Base-by-base conservation (phyloP, 2,113 vertebrate genomes). In the Micronycteris hirsuta region DNA sequence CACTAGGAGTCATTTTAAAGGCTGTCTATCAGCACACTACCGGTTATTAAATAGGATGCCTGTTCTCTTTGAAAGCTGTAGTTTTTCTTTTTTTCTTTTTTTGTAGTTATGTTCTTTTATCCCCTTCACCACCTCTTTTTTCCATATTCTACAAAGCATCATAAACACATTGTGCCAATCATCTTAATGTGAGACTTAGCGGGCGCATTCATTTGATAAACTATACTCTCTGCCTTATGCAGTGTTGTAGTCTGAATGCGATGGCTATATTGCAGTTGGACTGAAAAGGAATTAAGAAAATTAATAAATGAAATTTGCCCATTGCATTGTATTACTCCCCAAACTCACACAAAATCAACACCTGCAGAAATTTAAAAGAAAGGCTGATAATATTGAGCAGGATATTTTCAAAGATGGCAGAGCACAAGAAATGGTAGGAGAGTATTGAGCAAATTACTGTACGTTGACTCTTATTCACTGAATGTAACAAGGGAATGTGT, bases 271-370 rank as follows among this genome's bases (percentile, higher is more conserved):
- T 45, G 19, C 13, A 47, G 24, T 65, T 92, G 54, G 22, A 61
- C 58, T 92, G 87, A 65, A 76, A 92, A 67, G 43, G 56, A 96
- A 93, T 90, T 95, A 77, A 93, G 52, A 28, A 96, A 96, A 87
- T 96, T 96, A 92, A 74, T 94, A 81, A 95, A 56, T 77, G 56
- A 88, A 94, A 67, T 89, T 86, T 97, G 41, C 52, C 61, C 54
- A 38, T 91, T n/a, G 63, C 26, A 85, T 88, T 94, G 63, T 70
- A 45, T 71, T 86, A 91, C 84, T 96, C 43, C 76, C 52, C 0
- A 76, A 67, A 84, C 26, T 85, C 49, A 54, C 26, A 63, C 52
- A 90, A 78, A 93, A 80, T 58, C 28, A 83, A 47, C 54, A 14
- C 49, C 15, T 83, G 10, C 3, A 65, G 78, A 90, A 86, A 61